Evolutionary conservation across 2,113 vertebrate genomes (phyloP), one percentile per base, ranked within the genome.

Genomic region (Syngnathus floridae): DNA sequence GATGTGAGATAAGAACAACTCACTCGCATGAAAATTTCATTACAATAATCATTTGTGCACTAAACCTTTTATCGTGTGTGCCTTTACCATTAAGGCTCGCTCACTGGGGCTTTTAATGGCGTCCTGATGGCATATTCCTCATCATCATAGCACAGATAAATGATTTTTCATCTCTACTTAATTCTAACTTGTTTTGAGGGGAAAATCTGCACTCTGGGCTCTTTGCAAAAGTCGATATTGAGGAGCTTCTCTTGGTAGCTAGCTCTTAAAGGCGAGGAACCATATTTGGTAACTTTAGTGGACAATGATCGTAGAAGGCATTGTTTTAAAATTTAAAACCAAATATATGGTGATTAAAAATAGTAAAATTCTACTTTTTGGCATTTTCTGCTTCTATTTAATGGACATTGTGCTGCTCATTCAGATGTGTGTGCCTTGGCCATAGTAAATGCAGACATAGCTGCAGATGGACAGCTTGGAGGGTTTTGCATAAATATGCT

Each of bases 21-120:
- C 38, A 54, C 31, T 12, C 4, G n/a, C 70, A 22, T 71, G 65
- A 54, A 48, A 46, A 48, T 65, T 69, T 79, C 35, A 71, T 74
- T 45, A 64, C 37, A 13, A 68, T 70, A 68, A 66, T 54, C 14
- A 31, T 61, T 41, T 1, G 45, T 17, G n/a, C 22, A 22, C 59
- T 31, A 12, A 56, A 56, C 12, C 41, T 61, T 70, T 64, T 17
- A 49, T 10, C 61, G 1, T 12, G 26, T n/a, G 11, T 55, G 60
- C 31, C 17, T 45, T 56, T 66, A 57, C 59, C 46, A 63, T 81
- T 49, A 36, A 45, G 48, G 49, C 31, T 65, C 67, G 57, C 17
- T n/a, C 54, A 21, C 57, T 56, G 66, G 70, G 54, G 69, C 63
- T 60, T 68, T 71, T 17, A n/a, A 41, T 3, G 63, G 67, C 45